Evolutionary conservation across 2,113 vertebrate species (phyloP), one percentile per base, ranked within the genome.

Genomic region (Cariama cristata): DNA sequence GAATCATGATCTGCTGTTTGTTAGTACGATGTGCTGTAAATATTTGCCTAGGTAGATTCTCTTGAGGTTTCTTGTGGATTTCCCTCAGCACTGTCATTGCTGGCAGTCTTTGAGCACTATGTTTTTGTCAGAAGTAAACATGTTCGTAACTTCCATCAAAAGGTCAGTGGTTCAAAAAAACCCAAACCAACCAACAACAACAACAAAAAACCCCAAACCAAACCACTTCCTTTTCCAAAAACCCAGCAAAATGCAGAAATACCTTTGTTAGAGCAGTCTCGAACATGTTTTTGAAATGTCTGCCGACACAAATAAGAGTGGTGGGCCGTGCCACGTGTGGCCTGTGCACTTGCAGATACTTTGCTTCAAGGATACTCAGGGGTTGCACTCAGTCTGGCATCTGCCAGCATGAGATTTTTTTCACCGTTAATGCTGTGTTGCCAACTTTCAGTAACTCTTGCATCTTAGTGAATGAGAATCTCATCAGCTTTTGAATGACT

Each of bases 1-100:
- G 85, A 96, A 92, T 86, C 79, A 32, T 93, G 86, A 93, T 94
- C 91, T 91, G 71, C 79, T 95, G 79, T 94, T 97, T 90, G 89
- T 85, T 95, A 90, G 94, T 75, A 72, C 3, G 32, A 42, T 60
- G 76, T 0, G 3, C 40, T 92, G 92, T 96, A 95, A 97, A 96
- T 95, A 96, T 95, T 96, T 96, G 68, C 71, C 50, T 35, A 45
- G 90, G 79, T 92, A 79, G 75, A 53, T 56, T 95, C 93, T 87
- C 92, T 52, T 77, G 93, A 90, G 93, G 64, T 75, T 95, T 92
- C 68, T 86, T 35, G 15, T 2, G 9, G 76, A 52, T 96, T 97
- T 96, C 89, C 89, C 87, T 63, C 67, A 71, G 81, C 71, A 38
- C 23, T 6, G n/a, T 66, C 40, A 17, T 59, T 91, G 83, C 73